Evolutionary conservation across 2,113 vertebrate genomes (phyloP).

Genomic region (Labeo rohita): DNA sequence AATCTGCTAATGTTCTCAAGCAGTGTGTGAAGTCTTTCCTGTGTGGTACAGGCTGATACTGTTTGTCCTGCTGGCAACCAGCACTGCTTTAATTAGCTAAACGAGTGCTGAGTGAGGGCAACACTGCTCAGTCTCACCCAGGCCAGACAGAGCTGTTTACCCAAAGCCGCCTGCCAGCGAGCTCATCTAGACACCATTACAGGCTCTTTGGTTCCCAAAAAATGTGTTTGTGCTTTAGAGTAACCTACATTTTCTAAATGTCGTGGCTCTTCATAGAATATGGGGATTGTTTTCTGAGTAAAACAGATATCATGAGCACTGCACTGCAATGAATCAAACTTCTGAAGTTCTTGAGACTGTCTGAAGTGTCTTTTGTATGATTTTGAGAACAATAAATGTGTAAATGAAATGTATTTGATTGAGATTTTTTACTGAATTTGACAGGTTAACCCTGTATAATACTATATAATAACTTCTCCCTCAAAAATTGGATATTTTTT

Average conservation of each 20-base stretch:
- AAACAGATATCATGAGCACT: neutral
- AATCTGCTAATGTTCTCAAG: neutral
- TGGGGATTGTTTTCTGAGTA: neutral
- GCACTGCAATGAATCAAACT: neutral
- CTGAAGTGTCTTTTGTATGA: neutral
- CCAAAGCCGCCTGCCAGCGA: conserved; percentile 52
- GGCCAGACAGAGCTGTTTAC: conserved; percentile 61
- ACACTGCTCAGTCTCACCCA: conserved; percentile 47
- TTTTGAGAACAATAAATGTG: neutral
- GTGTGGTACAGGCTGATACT: neutral
- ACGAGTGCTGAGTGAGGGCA: conserved; percentile 43
- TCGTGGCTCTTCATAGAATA: neutral
- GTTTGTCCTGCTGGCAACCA: conserved; percentile 52
- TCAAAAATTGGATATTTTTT: no score
- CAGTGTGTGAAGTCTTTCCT: neutral
- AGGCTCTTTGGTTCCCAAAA: conserved; percentile 31
- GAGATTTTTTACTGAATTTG: neutral
- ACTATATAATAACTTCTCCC: no score
- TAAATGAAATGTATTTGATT: neutral
- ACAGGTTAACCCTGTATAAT: no score
- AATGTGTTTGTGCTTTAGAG: neutral
- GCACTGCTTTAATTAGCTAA: conserved; percentile 57
- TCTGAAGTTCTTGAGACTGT: neutral
- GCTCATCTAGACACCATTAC: conserved; percentile 58
- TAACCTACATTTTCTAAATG: neutral